These are phyloP conservation scores for Perca flavescens DNA, from an alignment of 2,113 vertebrate genomes.

Conservation along the genomic window DNA sequence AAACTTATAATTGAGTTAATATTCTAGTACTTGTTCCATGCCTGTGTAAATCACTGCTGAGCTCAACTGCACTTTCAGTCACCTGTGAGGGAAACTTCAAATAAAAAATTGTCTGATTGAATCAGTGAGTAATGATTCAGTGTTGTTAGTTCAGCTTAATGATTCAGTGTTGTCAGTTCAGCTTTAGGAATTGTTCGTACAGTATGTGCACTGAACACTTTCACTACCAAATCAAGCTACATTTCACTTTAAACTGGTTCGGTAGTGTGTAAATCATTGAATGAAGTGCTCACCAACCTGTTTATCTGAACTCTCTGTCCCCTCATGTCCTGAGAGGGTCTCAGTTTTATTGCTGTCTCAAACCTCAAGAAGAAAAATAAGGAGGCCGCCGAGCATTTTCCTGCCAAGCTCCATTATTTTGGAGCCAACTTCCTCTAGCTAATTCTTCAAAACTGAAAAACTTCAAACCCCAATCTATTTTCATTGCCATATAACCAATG, in stretches of 20 bases:
- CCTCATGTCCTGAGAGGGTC: conserved; percentile 22
- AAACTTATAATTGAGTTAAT: not conserved
- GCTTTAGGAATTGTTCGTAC: conserved; percentile 1
- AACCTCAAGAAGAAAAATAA: conserved; percentile 42
- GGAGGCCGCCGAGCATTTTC: conserved; percentile 29
- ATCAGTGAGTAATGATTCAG: conserved; percentile 5
- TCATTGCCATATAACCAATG: conserved; percentile 31
- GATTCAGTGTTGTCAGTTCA: not conserved
- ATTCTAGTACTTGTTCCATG: not conserved
- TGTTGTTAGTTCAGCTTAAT: conserved; percentile 2
- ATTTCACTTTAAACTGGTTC: conserved; percentile 22
- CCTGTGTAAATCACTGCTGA: not conserved
- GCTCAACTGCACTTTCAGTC: not conserved
- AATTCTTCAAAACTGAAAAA: conserved; percentile 49
- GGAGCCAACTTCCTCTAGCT: conserved; percentile 27
- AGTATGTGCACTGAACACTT: conserved; percentile 15
- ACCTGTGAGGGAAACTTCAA: not conserved
- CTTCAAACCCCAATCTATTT: conserved; percentile 43
- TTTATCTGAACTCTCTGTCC: conserved; percentile 42
- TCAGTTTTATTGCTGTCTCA: conserved; percentile 35
- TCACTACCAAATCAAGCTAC: conserved; percentile 2
- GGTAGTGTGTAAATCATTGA: conserved; percentile 28
- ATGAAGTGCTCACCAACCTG: conserved; percentile 3
- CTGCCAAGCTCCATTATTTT: conserved; percentile 40
- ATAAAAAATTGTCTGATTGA: not conserved